Evolutionary conservation across 2,797 vertebrate genomes (phyloP).

Genomic region (Glossophaga mutica): DNA sequence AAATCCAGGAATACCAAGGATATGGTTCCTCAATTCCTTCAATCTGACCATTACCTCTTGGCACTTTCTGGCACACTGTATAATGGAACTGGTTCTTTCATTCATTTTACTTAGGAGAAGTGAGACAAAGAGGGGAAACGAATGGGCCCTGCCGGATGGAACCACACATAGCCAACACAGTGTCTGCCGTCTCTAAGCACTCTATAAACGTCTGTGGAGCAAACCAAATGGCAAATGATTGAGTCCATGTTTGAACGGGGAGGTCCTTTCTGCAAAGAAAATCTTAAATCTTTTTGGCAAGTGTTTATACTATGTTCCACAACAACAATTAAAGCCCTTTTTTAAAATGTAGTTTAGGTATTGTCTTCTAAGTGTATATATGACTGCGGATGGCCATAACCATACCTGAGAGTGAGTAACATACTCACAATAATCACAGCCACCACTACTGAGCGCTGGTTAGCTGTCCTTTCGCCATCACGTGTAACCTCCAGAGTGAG

Average conservation of each 20-base stretch:
- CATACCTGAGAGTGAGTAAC: conserved; percentile 25
- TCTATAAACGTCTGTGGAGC: conserved; percentile 20
- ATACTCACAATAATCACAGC: not conserved
- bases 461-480: not conserved
- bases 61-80: not conserved
- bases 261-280: conserved; percentile 59
- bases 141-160: not conserved
- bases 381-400: not conserved
- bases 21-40: not conserved
- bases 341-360: conserved; percentile 14
- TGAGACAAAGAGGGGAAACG: not conserved
- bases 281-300: conserved; percentile 65
- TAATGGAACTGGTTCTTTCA: not conserved
- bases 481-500: not conserved
- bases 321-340: conserved; percentile 42
- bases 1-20: not conserved
- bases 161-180: not conserved
- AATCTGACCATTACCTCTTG: not conserved
- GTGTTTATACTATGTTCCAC: conserved; percentile 52
- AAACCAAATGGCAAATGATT: not conserved
- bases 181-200: not conserved
- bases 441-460: not conserved
- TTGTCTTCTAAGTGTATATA: conserved; percentile 22
- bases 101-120: not conserved
- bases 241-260: conserved; percentile 29